Conservation (phyloP, 2,113 vertebrate species). For the Phodopus roborovskii region DNA sequence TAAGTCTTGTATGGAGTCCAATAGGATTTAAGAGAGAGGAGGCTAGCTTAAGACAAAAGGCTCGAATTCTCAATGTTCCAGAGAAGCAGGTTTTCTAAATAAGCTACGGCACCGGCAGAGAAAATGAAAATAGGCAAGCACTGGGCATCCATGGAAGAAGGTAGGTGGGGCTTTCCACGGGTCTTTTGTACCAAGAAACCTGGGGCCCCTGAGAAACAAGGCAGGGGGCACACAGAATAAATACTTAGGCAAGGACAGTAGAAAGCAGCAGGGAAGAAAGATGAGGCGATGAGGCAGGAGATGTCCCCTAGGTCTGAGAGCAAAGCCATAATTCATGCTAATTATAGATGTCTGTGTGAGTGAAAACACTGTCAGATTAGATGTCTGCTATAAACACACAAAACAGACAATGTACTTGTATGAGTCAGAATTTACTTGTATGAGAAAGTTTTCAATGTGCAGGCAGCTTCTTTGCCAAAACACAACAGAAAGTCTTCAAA, state of each 20-base stretch:
- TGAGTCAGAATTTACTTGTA: background rate
- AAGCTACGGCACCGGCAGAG: background rate
- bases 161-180: background rate
- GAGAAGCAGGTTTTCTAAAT: conserved; percentile 20
- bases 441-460: background rate
- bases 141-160: background rate
- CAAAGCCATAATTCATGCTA: conserved; percentile 38
- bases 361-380: conserved; percentile 15
- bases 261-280: background rate
- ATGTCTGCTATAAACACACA: background rate
- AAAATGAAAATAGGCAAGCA: background rate
- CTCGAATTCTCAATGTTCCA: conserved; percentile 41
- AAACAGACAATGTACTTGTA: background rate
- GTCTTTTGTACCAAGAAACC: background rate
- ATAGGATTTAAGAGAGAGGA: conserved; percentile 37
- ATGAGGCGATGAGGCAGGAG: conserved; percentile 3
- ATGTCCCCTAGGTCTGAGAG: background rate
- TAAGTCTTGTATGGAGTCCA: background rate
- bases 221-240: background rate
- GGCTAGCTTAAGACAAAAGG: background rate
- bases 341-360: background rate
- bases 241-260: background rate
- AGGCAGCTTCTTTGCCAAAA: conserved; percentile 35
- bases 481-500: background rate
- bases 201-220: background rate